These are phyloP conservation scores for Sinocyclocheilus anophthalmus DNA, from an alignment of 2,113 vertebrate genomes.

Conservation along the genomic window DNA sequence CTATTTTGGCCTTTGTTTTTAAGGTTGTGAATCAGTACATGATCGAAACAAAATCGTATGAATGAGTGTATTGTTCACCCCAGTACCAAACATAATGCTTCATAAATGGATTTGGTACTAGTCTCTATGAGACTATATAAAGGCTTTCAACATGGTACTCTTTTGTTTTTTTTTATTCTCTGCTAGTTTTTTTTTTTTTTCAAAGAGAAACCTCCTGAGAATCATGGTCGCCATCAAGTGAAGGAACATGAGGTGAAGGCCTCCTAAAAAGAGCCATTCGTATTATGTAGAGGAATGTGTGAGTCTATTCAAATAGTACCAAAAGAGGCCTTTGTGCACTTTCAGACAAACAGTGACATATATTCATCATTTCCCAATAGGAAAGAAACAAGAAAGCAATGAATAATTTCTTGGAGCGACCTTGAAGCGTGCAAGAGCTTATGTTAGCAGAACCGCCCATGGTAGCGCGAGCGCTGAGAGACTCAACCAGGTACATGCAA, in stretches of 20 bases:
- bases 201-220: background rate
- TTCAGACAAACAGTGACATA: conserved; percentile 4
- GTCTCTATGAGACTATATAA: too few species aligned
- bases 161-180: background rate
- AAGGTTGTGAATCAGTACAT: too few species aligned
- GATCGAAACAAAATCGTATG: too few species aligned
- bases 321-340: conserved; percentile 12
- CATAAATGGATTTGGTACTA: background rate
- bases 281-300: background rate
- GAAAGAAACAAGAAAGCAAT: conserved; percentile 30
- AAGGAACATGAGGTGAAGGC: background rate
- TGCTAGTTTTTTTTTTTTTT: background rate
- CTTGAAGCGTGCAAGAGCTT: background rate
- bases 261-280: background rate
- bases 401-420: background rate
- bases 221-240: background rate
- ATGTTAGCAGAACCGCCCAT: background rate
- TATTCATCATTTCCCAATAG: conserved; percentile 27
- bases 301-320: background rate
- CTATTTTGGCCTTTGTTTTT: too few species aligned
- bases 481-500: background rate
- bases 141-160: background rate
- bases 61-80: too few species aligned
- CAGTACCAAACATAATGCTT: too few species aligned
- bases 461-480: background rate